Evolutionary conservation across 2,888 invertebrate species (phyloP).

Genomic region (Drosophila flavopinicola): DNA sequence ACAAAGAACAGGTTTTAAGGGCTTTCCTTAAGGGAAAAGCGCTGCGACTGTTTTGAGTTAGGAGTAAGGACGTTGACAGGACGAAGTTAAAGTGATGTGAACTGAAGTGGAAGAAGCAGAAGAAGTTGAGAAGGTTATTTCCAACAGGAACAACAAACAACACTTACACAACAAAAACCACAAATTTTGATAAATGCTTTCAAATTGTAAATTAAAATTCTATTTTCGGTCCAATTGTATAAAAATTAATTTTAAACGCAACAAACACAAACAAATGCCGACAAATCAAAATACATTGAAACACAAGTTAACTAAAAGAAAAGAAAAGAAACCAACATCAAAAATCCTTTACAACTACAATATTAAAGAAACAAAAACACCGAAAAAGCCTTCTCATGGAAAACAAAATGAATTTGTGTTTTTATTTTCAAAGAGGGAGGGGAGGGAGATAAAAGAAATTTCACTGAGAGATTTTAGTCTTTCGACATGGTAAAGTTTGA

Average conservation of each 20-base stretch:
- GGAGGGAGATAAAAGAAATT: too few relatives aligned
- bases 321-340: conserved; percentile 28
- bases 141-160: conserved; percentile 40
- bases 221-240: conserved; percentile 73
- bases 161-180: conserved; percentile 37
- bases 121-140: conserved; percentile 71
- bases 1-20: conserved; percentile 37
- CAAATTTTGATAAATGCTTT: conserved; percentile 63
- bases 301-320: conserved; percentile 47
- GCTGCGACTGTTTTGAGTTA: conserved; percentile 69
- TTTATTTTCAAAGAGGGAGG: conserved; percentile 16
- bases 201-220: conserved; percentile 52
- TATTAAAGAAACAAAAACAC: conserved; percentile 62
- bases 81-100: conserved; percentile 42
- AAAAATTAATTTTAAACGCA: conserved; percentile 55
- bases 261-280: conserved; percentile 50
- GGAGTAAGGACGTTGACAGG: conserved; percentile 42
- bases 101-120: conserved; percentile 32
- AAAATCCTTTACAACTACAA: conserved; percentile 46
- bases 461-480: too few relatives aligned
- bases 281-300: conserved; percentile 54
- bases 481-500: too few relatives aligned
- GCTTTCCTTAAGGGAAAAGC: conserved; percentile 25
- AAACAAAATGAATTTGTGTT: conserved; percentile 43
- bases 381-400: conserved; percentile 77